These are phyloP conservation scores for Spodoptera exigua DNA, from an alignment of 2,888 invertebrate genomes.

Conservation along the genomic window DNA sequence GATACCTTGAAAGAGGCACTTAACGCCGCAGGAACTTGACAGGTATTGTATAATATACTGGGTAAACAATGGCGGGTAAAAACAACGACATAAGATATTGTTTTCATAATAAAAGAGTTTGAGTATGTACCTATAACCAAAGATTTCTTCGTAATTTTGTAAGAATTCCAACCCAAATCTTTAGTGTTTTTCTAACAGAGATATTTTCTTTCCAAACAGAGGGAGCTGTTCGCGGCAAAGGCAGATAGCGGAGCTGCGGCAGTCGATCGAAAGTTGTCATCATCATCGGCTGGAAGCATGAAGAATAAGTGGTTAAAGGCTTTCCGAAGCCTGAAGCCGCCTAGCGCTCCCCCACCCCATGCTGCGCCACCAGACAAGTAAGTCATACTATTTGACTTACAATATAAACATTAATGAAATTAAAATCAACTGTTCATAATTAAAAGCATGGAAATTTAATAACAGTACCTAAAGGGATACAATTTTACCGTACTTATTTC, in stretches of 20 bases:
- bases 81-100: slow-evolving; percentile 13
- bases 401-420: slow-evolving; percentile 22
- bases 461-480: slow-evolving; percentile 53
- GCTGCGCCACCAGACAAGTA: slow-evolving; percentile 86
- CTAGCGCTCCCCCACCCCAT: slow-evolving; percentile 89
- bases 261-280: slow-evolving; percentile 95
- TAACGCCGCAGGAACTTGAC: slow-evolving; percentile 20
- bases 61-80: slow-evolving; percentile 25
- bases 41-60: slow-evolving; percentile 22
- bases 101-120: neutral
- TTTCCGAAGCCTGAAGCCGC: slow-evolving; percentile 97
- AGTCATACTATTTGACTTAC: slow-evolving; percentile 48
- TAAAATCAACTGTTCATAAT: slow-evolving; percentile 39
- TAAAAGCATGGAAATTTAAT: slow-evolving; percentile 49
- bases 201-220: slow-evolving; percentile 88
- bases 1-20: slow-evolving; percentile 39
- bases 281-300: slow-evolving; percentile 96
- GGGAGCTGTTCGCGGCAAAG: slow-evolving; percentile 95
- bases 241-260: slow-evolving; percentile 92
- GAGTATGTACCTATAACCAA: neutral
- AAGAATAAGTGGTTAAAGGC: slow-evolving; percentile 99
- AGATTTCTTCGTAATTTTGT: neutral
- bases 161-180: neutral
- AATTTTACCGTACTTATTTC: slow-evolving; percentile 29
- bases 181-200: neutral